Conservation (phyloP, 2,113 vertebrate species). For the Butorides virescens region DNA sequence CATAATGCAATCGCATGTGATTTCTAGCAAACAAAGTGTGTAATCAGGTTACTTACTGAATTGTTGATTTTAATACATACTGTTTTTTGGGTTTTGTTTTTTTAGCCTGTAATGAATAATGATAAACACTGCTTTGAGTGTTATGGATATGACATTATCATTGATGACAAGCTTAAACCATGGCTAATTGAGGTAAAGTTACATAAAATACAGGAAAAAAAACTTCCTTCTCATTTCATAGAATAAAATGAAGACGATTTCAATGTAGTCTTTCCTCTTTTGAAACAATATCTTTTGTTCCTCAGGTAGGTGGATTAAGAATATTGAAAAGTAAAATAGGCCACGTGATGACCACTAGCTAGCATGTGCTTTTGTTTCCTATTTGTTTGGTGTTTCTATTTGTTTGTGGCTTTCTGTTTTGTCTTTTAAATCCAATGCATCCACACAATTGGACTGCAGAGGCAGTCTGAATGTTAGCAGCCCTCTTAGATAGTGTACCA, state of each 20-base stretch:
- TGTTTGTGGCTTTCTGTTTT: background rate
- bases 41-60: background rate
- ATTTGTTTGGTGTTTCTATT: background rate
- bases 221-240: background rate
- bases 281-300: background rate
- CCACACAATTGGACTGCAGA: background rate
- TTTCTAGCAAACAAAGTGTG: background rate
- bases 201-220: background rate
- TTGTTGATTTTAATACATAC: background rate
- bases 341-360: background rate
- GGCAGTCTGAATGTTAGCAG: background rate
- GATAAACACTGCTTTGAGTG: constrained; percentile 99
- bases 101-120: constrained; percentile 96
- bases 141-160: constrained; percentile 98
- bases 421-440: background rate
- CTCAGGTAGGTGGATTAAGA: background rate
- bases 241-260: background rate
- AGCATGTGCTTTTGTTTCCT: background rate
- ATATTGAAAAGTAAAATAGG: background rate
- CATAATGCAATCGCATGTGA: background rate
- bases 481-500: background rate
- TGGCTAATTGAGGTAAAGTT: constrained; percentile 95
- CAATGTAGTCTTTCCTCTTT: background rate
- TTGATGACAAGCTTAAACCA: constrained; percentile 95
- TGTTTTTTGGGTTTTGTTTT: background rate